Evolutionary conservation across 2,113 vertebrate species (phyloP).

Genomic region (Ascaphus truei): DNA sequence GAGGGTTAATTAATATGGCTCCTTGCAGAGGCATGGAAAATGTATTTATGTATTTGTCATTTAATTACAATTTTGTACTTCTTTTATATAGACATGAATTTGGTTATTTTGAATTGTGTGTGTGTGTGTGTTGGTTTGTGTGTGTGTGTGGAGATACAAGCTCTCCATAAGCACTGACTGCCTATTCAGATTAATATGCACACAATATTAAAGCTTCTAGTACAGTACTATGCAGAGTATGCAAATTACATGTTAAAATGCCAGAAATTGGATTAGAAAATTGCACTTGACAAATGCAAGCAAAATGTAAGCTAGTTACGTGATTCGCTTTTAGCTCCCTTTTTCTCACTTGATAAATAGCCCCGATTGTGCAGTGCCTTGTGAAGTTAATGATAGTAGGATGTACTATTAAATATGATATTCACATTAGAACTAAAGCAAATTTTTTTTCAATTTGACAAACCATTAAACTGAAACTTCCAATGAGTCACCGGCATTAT

Average conservation of each 20-base stretch:
- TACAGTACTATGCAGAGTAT: not conserved
- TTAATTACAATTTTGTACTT: too few relatives aligned
- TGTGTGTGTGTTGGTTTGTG: too few relatives aligned
- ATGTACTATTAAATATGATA: constrained; percentile 11
- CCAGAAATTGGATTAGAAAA: constrained; percentile 20
- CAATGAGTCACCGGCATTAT: not conserved
- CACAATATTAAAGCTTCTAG: not conserved
- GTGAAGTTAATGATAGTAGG: constrained; percentile 18
- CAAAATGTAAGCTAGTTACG: constrained; percentile 9
- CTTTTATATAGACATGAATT: too few relatives aligned
- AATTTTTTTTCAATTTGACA: constrained; percentile 1
- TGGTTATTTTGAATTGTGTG: too few relatives aligned
- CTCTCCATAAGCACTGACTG: too few relatives aligned
- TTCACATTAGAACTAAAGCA: constrained; percentile 13
- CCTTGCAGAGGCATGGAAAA: too few relatives aligned
- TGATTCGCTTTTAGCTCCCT: not conserved
- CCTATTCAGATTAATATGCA: not conserved
- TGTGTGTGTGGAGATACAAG: too few relatives aligned
- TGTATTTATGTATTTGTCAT: too few relatives aligned
- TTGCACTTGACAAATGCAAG: constrained; percentile 17
- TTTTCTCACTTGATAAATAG: constrained; percentile 1
- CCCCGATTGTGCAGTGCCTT: constrained; percentile 10
- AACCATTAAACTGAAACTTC: constrained; percentile 1
- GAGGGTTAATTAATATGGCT: too few relatives aligned
- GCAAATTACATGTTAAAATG: not conserved